Percentiles rank a stretch among this genome's conserved stretches.
Conservation (phyloP, 2,888 invertebrate species). For the Plemyria rubiginata region DNA sequence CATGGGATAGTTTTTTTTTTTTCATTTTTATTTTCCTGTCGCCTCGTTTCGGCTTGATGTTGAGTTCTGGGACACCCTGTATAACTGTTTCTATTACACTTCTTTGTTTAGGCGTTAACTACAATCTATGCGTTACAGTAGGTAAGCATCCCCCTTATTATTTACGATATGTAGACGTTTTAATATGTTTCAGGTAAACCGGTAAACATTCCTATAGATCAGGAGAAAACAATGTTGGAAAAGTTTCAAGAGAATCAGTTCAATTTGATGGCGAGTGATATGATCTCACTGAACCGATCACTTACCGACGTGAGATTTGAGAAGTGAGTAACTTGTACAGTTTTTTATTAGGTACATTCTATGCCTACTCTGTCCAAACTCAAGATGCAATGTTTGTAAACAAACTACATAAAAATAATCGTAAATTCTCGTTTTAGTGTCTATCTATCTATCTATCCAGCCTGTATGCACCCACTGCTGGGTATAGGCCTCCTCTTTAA, state of each 20-base stretch:
- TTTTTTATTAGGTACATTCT: not conserved
- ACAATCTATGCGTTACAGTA: not conserved
- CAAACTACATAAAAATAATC: no score
- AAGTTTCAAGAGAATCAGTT: conserved; percentile 99
- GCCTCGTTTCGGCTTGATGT: no score
- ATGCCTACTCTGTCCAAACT: no score
- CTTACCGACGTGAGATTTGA: conserved; percentile 96
- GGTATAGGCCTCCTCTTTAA: no score
- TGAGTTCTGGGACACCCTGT: no score
- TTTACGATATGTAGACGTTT: conserved; percentile 19
- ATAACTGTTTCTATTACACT: conserved; percentile 23
- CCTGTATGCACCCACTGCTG: no score
- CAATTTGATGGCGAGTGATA: conserved; percentile 98
- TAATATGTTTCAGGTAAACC: conserved; percentile 84
- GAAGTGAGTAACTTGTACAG: conserved; percentile 87
- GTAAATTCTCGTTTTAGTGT: no score
- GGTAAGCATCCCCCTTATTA: conserved; percentile 10
- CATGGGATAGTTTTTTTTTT: no score
- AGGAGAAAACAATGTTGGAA: conserved; percentile 95
- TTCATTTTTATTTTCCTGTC: no score
- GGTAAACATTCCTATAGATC: conserved; percentile 94
- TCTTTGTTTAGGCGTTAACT: conserved; percentile 3
- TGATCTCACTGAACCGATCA: conserved; percentile 98
- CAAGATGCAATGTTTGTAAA: no score
- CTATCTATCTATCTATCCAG: no score